phyloP scores from a whole-genome alignment of 2,113 vertebrate genomes.

The Psittacus erithacus region DNA sequence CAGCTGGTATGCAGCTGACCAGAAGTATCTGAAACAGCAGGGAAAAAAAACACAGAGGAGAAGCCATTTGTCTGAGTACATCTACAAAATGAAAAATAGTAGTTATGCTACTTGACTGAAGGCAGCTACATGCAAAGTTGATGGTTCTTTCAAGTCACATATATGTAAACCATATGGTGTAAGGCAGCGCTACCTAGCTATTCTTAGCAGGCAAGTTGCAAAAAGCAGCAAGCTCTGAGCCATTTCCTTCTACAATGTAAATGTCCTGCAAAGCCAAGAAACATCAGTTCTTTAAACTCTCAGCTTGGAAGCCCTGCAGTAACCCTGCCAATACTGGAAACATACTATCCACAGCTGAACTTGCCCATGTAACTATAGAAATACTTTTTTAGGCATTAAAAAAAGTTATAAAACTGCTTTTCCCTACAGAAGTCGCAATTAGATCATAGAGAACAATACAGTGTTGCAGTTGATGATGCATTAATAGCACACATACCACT shows the following conservation, averaged over 20 bases:
- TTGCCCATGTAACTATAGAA: not conserved
- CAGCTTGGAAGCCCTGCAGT: not conserved
- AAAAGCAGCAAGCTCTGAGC: not conserved
- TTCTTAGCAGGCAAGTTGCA: not conserved
- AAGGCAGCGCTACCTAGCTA: not conserved
- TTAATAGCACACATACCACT: not conserved
- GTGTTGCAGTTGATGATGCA: not conserved
- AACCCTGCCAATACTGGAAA: not conserved
- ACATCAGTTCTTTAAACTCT: not conserved
- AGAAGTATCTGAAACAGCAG: not conserved
- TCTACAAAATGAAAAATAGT: not conserved
- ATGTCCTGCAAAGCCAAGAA: not conserved
- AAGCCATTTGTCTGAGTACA: not conserved
- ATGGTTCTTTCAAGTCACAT: not conserved
- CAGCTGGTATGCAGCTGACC: not conserved
- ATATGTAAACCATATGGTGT: not conserved
- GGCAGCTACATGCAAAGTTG: not conserved
- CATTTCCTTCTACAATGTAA: not conserved
- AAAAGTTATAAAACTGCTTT: not conserved
- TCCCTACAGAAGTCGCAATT: not conserved
- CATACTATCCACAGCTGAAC: not conserved
- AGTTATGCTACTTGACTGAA: not conserved
- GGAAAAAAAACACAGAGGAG: rapidly evolving
- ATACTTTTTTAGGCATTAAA: not conserved
- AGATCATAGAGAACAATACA: not conserved